phyloP scores from a whole-genome alignment of 2,888 invertebrate genomes.

The Theretra japonica region DNA sequence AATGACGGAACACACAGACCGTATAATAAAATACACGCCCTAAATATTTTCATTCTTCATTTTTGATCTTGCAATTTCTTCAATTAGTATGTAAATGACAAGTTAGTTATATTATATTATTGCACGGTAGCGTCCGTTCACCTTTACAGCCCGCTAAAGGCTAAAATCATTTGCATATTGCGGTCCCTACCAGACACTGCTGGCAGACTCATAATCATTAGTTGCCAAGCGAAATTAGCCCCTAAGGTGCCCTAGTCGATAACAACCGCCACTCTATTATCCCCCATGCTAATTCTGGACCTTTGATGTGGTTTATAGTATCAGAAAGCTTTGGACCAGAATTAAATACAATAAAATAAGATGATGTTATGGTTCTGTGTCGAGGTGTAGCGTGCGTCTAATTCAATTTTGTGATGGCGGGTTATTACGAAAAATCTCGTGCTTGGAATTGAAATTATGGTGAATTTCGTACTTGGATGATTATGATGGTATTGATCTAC shows the following conservation, averaged over 20 bases:
- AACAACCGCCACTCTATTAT: conserved; percentile 78
- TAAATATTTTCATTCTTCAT: not conserved
- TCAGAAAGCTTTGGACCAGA: conserved; percentile 46
- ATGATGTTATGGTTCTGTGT: not conserved
- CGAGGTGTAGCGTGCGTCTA: not conserved
- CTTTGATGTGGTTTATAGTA: conserved; percentile 77
- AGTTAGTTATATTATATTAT: conserved; percentile 37
- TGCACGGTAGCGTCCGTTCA: conserved; percentile 33
- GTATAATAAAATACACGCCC: not conserved
- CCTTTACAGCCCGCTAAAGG: conserved; percentile 64
- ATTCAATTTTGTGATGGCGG: conserved; percentile 7
- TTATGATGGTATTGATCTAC: not conserved
- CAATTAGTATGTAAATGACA: conserved; percentile 32
- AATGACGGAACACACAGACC: too few relatives aligned
- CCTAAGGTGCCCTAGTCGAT: conserved; percentile 79
- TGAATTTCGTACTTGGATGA: not conserved
- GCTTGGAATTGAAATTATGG: not conserved
- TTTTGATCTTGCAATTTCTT: not conserved
- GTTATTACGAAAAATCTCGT: not conserved
- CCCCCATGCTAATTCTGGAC: conserved; percentile 78
- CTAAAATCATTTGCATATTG: conserved; percentile 82
- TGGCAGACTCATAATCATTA: conserved; percentile 78
- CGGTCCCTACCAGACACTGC: conserved; percentile 63
- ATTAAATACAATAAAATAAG: conserved; percentile 50
- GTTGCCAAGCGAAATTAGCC: conserved; percentile 78